phyloP scores from a whole-genome alignment of 2,113 vertebrate species.

The Neofelis nebulosa region DNA sequence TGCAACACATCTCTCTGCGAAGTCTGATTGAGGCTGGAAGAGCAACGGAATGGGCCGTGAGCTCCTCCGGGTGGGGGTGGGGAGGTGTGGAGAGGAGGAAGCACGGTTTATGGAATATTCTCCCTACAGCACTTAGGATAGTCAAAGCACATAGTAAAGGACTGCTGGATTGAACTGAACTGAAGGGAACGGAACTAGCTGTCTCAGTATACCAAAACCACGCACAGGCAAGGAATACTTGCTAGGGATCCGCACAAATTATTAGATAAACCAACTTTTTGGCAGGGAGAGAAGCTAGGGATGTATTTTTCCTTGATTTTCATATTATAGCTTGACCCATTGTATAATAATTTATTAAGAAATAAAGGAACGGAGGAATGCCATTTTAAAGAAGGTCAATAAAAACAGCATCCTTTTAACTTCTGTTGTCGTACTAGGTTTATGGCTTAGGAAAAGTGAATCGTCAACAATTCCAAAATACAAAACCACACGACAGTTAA shows the following conservation, averaged over 20 bases:
- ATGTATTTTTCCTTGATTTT: conserved; percentile 12
- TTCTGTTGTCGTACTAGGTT: background rate
- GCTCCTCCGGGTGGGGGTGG: no score
- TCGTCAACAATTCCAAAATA: background rate
- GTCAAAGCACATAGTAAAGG: background rate
- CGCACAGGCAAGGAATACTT: background rate
- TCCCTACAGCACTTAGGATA: background rate
- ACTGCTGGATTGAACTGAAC: background rate
- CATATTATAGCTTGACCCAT: background rate
- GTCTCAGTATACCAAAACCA: background rate
- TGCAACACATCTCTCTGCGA: conserved; percentile 12
- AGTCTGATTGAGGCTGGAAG: background rate
- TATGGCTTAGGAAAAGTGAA: conserved; percentile 23
- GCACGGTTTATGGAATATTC: background rate
- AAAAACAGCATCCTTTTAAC: background rate
- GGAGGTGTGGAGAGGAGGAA: background rate
- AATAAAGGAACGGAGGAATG: background rate
- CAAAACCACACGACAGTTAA: conserved; percentile 3
- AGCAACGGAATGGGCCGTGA: background rate
- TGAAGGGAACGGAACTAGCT: background rate
- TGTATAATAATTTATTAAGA: conserved; percentile 27
- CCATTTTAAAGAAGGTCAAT: conserved; percentile 12
- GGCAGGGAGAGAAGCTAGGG: background rate
- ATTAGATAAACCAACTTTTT: background rate
- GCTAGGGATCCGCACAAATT: background rate